Conservation (phyloP, 2,888 invertebrate genomes). For the Steinernema hermaphroditum region DNA sequence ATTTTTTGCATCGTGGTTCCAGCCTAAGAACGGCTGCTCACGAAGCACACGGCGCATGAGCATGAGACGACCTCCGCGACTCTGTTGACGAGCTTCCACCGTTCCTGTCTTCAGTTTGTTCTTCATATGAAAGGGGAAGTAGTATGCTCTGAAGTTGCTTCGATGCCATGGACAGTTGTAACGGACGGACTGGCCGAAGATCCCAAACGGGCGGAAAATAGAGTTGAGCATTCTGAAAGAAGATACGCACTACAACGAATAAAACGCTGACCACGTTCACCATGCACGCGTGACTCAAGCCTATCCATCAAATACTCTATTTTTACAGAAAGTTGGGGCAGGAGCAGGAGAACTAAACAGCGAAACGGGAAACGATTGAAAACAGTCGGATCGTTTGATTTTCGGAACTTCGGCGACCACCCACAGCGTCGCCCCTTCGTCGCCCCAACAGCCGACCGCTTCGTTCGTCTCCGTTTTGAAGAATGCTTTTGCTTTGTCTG, state of each 20-base stretch:
- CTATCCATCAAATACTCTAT: too few relatives aligned
- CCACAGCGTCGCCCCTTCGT: neutral
- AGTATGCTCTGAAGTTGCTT: slow-evolving; percentile 58
- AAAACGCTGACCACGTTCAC: too few relatives aligned
- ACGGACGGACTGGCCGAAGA: slow-evolving; percentile 45
- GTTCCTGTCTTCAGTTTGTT: slow-evolving; percentile 56
- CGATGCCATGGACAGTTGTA: slow-evolving; percentile 64
- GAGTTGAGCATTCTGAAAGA: slow-evolving; percentile 24
- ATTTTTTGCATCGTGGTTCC: slow-evolving; percentile 51
- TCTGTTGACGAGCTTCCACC: slow-evolving; percentile 53
- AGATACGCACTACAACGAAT: too few relatives aligned
- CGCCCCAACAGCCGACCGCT: neutral
- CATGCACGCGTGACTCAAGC: too few relatives aligned
- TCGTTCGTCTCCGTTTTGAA: neutral
- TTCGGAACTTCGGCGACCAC: neutral
- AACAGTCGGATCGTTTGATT: too few relatives aligned
- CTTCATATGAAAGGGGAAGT: slow-evolving; percentile 59
- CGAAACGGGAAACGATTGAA: too few relatives aligned
- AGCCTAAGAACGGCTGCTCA: slow-evolving; percentile 59
- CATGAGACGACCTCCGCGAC: slow-evolving; percentile 55
- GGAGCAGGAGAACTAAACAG: too few relatives aligned
- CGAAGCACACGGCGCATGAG: slow-evolving; percentile 59
- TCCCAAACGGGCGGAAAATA: slow-evolving; percentile 15
- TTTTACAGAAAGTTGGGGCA: too few relatives aligned
- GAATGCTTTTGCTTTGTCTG: neutral